These are phyloP conservation scores for Leptodactylus fuscus DNA, from an alignment of 2,113 vertebrate genomes.

Conservation along the genomic window DNA sequence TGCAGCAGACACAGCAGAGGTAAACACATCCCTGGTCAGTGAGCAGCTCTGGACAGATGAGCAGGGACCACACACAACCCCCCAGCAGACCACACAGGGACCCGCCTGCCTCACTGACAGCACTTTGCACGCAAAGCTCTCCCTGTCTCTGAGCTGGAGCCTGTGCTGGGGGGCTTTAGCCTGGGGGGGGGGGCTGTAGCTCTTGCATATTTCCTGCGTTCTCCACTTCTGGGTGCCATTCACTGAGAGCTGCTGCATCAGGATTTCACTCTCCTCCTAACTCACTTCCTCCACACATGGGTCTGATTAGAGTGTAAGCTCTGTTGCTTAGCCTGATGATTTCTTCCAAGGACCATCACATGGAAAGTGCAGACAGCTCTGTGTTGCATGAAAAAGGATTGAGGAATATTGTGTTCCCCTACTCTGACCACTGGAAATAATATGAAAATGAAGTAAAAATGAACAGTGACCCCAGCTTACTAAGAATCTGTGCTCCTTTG, in stretches of 20 bases:
- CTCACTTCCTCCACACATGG: neutral
- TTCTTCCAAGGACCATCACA: neutral
- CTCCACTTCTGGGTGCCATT: neutral
- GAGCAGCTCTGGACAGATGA: conserved; percentile 96
- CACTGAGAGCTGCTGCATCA: neutral
- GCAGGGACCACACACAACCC: conserved; percentile 94
- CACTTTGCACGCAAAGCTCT: conserved; percentile 80
- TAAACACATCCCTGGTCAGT: conserved; percentile 96
- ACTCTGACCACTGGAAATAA: neutral
- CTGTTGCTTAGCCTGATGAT: neutral
- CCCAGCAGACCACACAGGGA: conserved; percentile 92
- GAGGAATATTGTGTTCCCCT: neutral
- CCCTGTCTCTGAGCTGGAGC: conserved; percentile 69
- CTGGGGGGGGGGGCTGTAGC: conserved; percentile 63
- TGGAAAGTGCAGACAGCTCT: neutral
- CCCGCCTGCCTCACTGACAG: conserved; percentile 67
- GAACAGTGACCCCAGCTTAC: neutral
- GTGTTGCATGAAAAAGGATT: neutral
- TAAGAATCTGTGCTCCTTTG: no score
- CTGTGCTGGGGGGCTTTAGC: conserved; percentile 32
- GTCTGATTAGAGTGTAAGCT: conserved; percentile 15
- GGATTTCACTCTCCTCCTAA: neutral
- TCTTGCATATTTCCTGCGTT: conserved; percentile 3
- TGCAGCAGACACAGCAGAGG: conserved; percentile 96
- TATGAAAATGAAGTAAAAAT: no score